Base-by-base conservation (phyloP, 1,140 invertebrate genomes). In the Camponotus floridanus region DNA sequence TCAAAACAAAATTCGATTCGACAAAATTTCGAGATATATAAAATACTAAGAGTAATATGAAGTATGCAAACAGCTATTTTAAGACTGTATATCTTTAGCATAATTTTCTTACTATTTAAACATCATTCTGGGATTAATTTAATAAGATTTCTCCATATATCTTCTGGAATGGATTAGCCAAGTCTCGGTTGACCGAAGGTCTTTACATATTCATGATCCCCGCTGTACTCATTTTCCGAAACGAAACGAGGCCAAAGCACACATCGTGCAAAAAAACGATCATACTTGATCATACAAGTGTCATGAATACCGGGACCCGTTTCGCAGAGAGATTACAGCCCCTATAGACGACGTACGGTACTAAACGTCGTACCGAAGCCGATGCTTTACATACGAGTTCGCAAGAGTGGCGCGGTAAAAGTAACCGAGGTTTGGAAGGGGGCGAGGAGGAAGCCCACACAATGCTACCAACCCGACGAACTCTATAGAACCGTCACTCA, bases 401-500 rank as follows among this genome's bases (percentile, higher is more conserved):
- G 76, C 61, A 70, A 90, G 86, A 85, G 67, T 73, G 73, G 84
- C 31, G 76, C 65, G 81, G 78, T 64, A 86, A 86, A 90, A 91
- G 88, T 91, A 86, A 89, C 79, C 88, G 76, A 51, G 48, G 15
- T 51, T 51, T 33, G 80, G 18, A 42, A 57, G 21, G 48, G 61
- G 74, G 73, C 65, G 76, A 87, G 88, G 67, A 86, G 87, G 84
- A 91, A 91, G 86, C 89, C 85, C 84, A 76, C 79, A 94, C 93
- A 94, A 94, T 94, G 93, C 93, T 93, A 94, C 93, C 92, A 93
- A 92, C 91, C 92, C 92, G 91, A 91, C 87, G 87, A 91, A 92
- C 90, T 91, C 93, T 93, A 95, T 94, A 94, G 94, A 94, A 93
- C 93, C 93, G 94, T 94, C 94, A 93, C 88, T 95, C 94, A 95